Percentiles rank a stretch among this genome's conserved stretches.
Conservation (phyloP, 2,888 invertebrate species). For the Parnassius apollo region DNA sequence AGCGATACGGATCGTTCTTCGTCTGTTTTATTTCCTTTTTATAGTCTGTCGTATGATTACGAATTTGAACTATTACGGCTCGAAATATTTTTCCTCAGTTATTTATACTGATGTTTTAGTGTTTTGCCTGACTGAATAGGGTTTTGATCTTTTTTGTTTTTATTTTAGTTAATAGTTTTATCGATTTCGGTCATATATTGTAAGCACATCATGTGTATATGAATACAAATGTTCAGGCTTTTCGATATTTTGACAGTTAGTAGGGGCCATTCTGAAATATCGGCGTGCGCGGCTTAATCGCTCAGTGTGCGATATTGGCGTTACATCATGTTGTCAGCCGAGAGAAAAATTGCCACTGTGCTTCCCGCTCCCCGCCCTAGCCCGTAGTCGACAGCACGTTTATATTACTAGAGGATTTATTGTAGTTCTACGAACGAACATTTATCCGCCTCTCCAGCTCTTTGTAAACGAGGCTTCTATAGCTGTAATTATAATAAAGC, state of each 20-base stretch:
- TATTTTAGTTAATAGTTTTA: no score
- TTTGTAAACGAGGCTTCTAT: constrained; percentile 30
- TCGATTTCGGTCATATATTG: no score
- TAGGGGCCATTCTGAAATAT: constrained; percentile 80
- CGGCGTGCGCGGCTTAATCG: constrained; percentile 80
- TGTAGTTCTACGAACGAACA: constrained; percentile 71
- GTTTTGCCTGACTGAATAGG: background rate
- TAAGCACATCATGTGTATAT: constrained; percentile 2
- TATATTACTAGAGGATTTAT: constrained; percentile 75
- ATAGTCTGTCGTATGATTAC: constrained; percentile 39
- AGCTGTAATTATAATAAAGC: constrained; percentile 25
- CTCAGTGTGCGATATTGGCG: constrained; percentile 80
- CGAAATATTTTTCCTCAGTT: constrained; percentile 3
- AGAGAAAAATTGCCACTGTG: constrained; percentile 78
- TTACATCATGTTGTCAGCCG: constrained; percentile 81
- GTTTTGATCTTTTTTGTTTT: background rate
- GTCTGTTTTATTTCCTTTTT: constrained; percentile 59
- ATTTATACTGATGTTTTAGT: background rate
- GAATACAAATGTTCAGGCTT: constrained; percentile 42
- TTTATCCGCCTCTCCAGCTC: constrained; percentile 56
- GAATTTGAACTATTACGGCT: constrained; percentile 6
- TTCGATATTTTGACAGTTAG: constrained; percentile 77
- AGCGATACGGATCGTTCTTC: constrained; percentile 59
- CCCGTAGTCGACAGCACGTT: constrained; percentile 69
- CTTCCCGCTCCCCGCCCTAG: constrained; percentile 44